Base-by-base conservation (phyloP, 2,797 vertebrate genomes). In the Siniperca obscura region DNA sequence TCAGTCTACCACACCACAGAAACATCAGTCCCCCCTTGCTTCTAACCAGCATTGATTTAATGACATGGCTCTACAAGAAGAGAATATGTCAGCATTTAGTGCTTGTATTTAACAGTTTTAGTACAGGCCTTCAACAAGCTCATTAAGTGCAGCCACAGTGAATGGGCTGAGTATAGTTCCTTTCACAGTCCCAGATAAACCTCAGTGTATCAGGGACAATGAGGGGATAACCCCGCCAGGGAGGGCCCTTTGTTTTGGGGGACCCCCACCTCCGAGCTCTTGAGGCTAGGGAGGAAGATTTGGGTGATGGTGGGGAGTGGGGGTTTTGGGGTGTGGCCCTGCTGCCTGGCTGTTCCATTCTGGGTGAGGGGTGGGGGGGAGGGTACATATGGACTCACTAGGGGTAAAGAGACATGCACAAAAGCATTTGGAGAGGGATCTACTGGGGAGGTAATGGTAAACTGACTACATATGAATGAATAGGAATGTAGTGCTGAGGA, bases 351-450 rank as follows among this genome's bases (percentile, higher is more conserved):
- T 90, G 90, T 74, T 89, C 72, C 60, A 44, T 53, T 76, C 69
- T 80, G 76, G 68, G 83, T 83, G 70, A 38, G 66, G 36, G 65
- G 30, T 46, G 80, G 72, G 71, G 80, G 65, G 90, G 68, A 66
- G 92, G 94, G 90, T n/a, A 95, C 95, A 94, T 93, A 95, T 93
- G 92, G 94, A 92, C 89, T 89, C 60, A 73, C 80, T 87, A 84
- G 89, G 92, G 87, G 84, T 66, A 79, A 57, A 82, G 70, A 86
- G 74, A 81, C 64, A 44, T 2, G 34, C 59, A 89, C 78, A 88
- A 84, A 87, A 77, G 86, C 38, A 50, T 59, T 5, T 52, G 69
- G 77, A 80, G 42, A 19, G 69, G 44, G 30, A 60, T 69, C 30
- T 16, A 75, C 55, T 66, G 62, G 42, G 22, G 72, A 60, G 40